Evolutionary conservation across 2,888 invertebrate genomes (phyloP), one percentile per base, ranked within the genome.

Genomic region (Quadroppia sp.): DNA sequence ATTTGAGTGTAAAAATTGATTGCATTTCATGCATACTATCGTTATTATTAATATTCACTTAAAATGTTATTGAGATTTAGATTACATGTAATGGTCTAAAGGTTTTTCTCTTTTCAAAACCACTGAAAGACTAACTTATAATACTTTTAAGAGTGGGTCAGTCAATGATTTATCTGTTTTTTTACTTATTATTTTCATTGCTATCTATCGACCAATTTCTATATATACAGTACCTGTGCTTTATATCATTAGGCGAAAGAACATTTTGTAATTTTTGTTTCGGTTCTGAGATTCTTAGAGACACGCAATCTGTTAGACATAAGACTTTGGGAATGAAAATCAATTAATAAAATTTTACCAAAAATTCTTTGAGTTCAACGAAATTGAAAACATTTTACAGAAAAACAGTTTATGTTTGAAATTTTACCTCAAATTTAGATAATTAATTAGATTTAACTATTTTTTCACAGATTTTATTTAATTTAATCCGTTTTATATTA

Each of bases 121-220:
- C 25, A 53, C 53, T 53, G 53, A 53, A n/a, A n/a, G n/a, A n/a
- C n/a, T n/a, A n/a, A n/a, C n/a, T n/a, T 53, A 53, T 20, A 53
- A 11, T 53, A 25, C 53, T 53, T 23, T 3, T 3, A 25, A 53
- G 53, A 53, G 53, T 53, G 53, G 53, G 53, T 53, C 53, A 53
- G 25, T 15, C 25, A 53, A 53, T 53, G 53, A 53, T 53, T 53
- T 53, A 53, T 53, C 2, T 53, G 23, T 53, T 53, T n/a, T 50
- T 53, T 53, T 45, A 7, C 15, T 53, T 3, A 25, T 53, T 23
- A 4, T 36, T 50, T 15, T 6, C 45, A n/a, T 20, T n/a, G n/a
- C 20, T 50, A n/a, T 20, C 25, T 23, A 23, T 53, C 45, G 11
- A 45, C 6, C 17, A 17, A 2, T 15, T 45, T 45, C 15, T 45